A percentile compares a stretch with the other conserved stretches of the same genome.
Conservation (phyloP, 2,888 invertebrate species). For the Nomada goodeniana region DNA sequence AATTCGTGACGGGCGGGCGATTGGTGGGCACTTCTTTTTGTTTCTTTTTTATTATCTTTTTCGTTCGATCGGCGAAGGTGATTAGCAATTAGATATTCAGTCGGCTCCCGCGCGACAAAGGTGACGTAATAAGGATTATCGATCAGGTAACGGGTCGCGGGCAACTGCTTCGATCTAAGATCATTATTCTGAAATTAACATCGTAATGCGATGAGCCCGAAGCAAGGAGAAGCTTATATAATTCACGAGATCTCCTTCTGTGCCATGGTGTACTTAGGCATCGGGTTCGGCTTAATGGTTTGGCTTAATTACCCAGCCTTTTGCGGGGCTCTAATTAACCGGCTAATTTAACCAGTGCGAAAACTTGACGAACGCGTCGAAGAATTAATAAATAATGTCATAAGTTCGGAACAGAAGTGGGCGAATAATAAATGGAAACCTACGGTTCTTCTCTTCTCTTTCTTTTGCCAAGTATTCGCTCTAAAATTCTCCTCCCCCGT, state of each 20-base stretch:
- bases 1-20: constrained; percentile 28
- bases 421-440: too few relatives aligned
- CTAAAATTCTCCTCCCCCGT: too few relatives aligned
- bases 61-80: neutral
- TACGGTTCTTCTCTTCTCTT: neutral
- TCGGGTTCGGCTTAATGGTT: neutral
- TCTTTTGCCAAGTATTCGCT: neutral
- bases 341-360: neutral
- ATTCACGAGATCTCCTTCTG: neutral
- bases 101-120: neutral
- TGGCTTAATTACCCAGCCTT: neutral
- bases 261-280: neutral
- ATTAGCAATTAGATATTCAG: constrained; percentile 4
- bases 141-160: constrained; percentile 2
- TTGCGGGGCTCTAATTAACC: neutral
- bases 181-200: constrained; percentile 11
- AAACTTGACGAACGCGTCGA: too few relatives aligned
- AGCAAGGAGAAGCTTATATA: neutral
- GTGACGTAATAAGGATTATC: constrained; percentile 9
- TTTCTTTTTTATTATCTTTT: neutral
- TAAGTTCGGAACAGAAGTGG: too few relatives aligned
- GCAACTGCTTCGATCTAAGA: neutral
- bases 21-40: constrained; percentile 12
- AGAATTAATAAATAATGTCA: too few relatives aligned
- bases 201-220: neutral